Conservation (phyloP, 2,888 invertebrate species). For the Drosophila anomalata region DNA sequence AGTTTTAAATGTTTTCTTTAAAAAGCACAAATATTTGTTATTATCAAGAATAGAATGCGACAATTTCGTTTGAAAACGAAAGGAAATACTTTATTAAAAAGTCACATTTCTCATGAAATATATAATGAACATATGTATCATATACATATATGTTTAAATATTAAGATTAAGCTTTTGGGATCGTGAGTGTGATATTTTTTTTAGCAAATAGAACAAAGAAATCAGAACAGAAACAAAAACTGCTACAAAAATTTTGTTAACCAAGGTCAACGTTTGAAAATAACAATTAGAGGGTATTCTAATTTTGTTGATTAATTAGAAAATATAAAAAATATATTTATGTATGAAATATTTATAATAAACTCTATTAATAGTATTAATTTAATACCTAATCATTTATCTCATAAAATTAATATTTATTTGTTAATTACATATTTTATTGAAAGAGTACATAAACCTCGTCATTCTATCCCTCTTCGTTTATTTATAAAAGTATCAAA, state of each 20-base stretch:
- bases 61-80: conserved; percentile 17
- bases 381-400: no score
- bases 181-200: conserved; percentile 43
- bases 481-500: conserved; percentile 25
- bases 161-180: conserved; percentile 6
- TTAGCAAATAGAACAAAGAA: conserved; percentile 72
- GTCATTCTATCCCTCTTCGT: not conserved
- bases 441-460: not conserved
- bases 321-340: not conserved
- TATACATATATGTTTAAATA: conserved; percentile 28
- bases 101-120: conserved; percentile 41
- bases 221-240: conserved; percentile 30
- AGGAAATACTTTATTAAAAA: conserved; percentile 44
- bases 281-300: not conserved
- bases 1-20: not conserved
- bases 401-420: no score
- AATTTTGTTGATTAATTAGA: not conserved
- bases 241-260: conserved; percentile 57
- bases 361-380: no score
- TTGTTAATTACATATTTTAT: not conserved
- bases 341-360: not conserved
- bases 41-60: not conserved
- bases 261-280: conserved; percentile 69
- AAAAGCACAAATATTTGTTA: not conserved
- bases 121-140: conserved; percentile 26